These are phyloP conservation scores for Prietella phreatophila DNA, from an alignment of 2,113 vertebrate genomes.

Conservation along the genomic window DNA sequence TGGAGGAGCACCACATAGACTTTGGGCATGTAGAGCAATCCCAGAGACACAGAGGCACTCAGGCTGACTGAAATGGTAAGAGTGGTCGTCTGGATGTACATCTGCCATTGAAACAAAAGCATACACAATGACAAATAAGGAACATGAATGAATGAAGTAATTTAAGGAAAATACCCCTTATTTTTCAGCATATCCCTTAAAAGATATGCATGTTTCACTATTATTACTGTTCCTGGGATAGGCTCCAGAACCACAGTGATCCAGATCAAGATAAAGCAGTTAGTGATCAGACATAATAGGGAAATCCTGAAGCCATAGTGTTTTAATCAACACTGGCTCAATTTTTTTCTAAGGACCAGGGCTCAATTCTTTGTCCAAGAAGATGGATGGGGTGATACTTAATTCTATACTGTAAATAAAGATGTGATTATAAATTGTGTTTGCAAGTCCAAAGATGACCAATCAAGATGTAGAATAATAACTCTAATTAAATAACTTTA, in stretches of 20 bases:
- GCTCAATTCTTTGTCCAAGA: not conserved
- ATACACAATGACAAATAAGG: not conserved
- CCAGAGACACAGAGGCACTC: slow-evolving; percentile 96
- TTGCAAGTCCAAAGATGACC: not conserved
- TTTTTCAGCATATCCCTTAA: not conserved
- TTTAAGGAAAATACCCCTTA: not conserved
- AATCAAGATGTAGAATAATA: not conserved
- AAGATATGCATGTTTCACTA: not conserved
- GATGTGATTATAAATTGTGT: not conserved
- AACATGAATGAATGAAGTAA: not conserved
- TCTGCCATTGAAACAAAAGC: slow-evolving; percentile 69
- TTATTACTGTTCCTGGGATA: not conserved
- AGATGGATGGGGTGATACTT: not conserved
- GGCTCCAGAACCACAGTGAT: not conserved
- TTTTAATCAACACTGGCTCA: not conserved
- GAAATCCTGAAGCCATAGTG: not conserved
- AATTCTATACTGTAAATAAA: not conserved
- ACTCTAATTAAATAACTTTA: too few relatives aligned
- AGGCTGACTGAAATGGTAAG: slow-evolving; percentile 98
- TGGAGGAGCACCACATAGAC: slow-evolving; percentile 98
- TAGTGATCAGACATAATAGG: not conserved
- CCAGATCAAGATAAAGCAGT: not conserved
- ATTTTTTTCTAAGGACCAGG: not conserved
- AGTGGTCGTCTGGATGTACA: slow-evolving; percentile 98
- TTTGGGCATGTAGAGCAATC: slow-evolving; percentile 98